Evolutionary conservation across 2,797 vertebrate genomes (phyloP).

Genomic region (Syncerus caffer): DNA sequence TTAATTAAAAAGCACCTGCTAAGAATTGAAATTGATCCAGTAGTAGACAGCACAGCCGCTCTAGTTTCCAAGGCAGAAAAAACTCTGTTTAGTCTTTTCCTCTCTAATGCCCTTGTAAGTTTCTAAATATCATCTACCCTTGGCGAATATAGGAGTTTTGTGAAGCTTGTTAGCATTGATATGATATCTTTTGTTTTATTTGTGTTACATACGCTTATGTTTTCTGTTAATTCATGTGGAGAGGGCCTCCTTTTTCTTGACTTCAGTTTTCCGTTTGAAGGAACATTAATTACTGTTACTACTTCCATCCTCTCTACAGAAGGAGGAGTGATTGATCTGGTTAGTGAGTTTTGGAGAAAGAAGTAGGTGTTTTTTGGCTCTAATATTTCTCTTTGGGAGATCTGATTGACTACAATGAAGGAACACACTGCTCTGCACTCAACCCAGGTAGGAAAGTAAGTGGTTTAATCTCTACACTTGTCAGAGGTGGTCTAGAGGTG

Average conservation of each 20-base stretch:
- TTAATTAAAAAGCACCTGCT: neutral
- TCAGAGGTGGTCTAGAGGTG: neutral
- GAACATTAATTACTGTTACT: neutral
- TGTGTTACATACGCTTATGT: neutral
- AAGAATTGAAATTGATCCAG: neutral
- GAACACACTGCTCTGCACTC: neutral
- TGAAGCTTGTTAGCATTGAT: neutral
- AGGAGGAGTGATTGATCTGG: neutral
- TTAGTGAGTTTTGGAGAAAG: neutral
- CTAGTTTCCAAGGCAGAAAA: neutral
- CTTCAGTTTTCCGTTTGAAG: neutral
- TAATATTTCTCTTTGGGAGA: neutral
- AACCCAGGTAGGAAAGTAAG: neutral
- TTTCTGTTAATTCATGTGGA: neutral
- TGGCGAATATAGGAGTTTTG: neutral
- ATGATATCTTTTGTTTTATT: neutral
- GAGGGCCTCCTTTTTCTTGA: neutral
- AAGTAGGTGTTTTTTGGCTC: neutral
- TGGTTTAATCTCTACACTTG: neutral
- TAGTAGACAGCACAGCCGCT: neutral
- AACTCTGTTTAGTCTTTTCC: neutral
- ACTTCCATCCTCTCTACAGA: neutral
- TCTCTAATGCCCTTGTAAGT: neutral
- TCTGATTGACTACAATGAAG: neutral
- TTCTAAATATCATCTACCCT: neutral